Evolutionary conservation across 35 echinoderm and acorn worm genomes (phyloP), one percentile per base, ranked within the genome.

Genomic region (Apostichopus japonicus): DNA sequence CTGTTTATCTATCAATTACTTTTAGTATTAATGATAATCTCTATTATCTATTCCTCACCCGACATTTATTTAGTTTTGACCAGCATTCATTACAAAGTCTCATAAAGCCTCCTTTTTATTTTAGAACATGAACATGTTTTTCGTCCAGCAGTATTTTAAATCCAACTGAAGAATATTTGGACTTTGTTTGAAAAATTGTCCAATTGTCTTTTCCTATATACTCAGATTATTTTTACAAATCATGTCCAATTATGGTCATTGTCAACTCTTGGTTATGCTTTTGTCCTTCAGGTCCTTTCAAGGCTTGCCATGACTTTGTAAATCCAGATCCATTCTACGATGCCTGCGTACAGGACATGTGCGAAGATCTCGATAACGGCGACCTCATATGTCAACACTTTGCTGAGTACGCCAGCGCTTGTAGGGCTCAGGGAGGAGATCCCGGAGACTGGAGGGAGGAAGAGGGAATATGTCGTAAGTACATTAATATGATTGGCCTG

Each of bases 361-460:
- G 78, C 8, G 23, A 95, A 19, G 62, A 65, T 16, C 63, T 67
- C 8, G 63, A 9, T 17, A 67, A 67, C 63, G 71, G 90, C 16
- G 65, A 88, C 17, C 65, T 90, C 6, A 5, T 93, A 5, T 96
- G 94, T 93, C 73, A 75, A 54, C 77, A 75, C 56, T 70, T 93
- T 55, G 72, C 93, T 25, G 14, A 80, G 55, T 96, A 96, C 58
- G 94, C 87, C 62, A 86, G 86, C 86, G 86, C 57, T 1, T 95
- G 94, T 90, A 53, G 62, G 27, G 23, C 62, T 52, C 52, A 9
- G 9, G 79, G 79, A 19, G 79, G 72, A 13, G 75, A 90, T 16
- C 86, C 86, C 24, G 91, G 92, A 21, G 63, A 95, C 86, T 95
- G 94, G 94, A 95, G 94, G 84, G 84, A 77, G 8, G 77, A 62